Percentiles rank a stretch among this genome's conserved stretches.
Conservation (phyloP, 2,888 invertebrate genomes). For the Drosophila mettleri region DNA sequence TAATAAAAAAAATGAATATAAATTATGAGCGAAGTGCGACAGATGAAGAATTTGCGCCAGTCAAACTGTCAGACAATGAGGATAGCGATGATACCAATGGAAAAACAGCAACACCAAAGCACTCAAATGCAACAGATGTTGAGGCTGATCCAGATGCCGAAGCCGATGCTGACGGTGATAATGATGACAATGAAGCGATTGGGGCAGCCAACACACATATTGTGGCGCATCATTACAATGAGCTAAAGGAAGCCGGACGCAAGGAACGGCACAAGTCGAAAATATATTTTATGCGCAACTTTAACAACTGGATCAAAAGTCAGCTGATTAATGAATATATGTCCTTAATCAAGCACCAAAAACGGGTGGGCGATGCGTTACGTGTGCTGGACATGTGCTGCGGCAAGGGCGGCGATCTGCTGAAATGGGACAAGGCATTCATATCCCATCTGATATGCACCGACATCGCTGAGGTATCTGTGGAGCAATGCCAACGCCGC, state of each 20-base stretch:
- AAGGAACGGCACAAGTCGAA: slow-evolving; percentile 93
- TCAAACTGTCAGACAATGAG: slow-evolving; percentile 67
- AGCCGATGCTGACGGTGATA: background rate
- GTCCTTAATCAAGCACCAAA: slow-evolving; percentile 88
- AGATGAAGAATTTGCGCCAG: slow-evolving; percentile 42
- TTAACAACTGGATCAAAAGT: slow-evolving; percentile 99
- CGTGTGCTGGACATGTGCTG: slow-evolving; percentile 97
- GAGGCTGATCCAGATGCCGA: background rate
- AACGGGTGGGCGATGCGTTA: slow-evolving; percentile 88
- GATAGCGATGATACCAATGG: slow-evolving; percentile 41
- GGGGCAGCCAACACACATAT: slow-evolving; percentile 78
- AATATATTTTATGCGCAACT: slow-evolving; percentile 97
- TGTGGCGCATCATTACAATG: slow-evolving; percentile 98
- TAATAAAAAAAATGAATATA: slow-evolving; percentile 52
- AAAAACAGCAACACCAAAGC: background rate
- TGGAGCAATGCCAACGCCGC: slow-evolving; percentile 94
- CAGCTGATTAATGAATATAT: slow-evolving; percentile 95
- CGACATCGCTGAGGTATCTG: slow-evolving; percentile 96
- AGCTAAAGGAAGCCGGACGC: slow-evolving; percentile 92
- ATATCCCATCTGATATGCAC: slow-evolving; percentile 94
- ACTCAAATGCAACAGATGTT: slow-evolving; percentile 4
- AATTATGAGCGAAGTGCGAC: slow-evolving; percentile 57
- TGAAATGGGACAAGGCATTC: slow-evolving; percentile 96
- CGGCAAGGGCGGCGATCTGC: slow-evolving; percentile 98
- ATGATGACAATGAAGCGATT: slow-evolving; percentile 12